These are phyloP conservation scores for Diaperis boleti DNA, from an alignment of 2,888 invertebrate species.

Conservation along the genomic window DNA sequence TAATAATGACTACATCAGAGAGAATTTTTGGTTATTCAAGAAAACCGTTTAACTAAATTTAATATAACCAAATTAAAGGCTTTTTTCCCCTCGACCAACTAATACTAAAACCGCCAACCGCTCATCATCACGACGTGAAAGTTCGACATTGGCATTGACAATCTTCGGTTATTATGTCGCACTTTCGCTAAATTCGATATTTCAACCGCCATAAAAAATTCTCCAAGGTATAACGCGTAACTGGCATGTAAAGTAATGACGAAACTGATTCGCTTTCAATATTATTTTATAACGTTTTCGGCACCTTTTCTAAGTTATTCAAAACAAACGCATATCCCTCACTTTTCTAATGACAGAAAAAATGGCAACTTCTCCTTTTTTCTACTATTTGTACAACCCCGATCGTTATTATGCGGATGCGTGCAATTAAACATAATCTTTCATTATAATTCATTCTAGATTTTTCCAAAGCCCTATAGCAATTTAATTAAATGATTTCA, in stretches of 20 bases:
- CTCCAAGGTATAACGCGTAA: no score
- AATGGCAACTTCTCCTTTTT: background rate
- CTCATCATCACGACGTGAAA: slow-evolving; percentile 13
- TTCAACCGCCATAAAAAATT: background rate
- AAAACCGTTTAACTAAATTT: no score
- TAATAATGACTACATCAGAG: no score
- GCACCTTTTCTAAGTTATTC: no score
- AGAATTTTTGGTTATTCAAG: background rate
- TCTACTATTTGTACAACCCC: background rate
- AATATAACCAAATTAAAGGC: no score
- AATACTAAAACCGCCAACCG: background rate
- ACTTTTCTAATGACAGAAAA: background rate
- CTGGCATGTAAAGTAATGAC: no score
- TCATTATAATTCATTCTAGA: background rate
- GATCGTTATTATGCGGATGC: slow-evolving; percentile 1
- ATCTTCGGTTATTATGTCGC: slow-evolving; percentile 10
- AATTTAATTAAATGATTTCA: slow-evolving; percentile 7
- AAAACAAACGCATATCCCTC: no score
- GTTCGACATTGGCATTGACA: slow-evolving; percentile 15
- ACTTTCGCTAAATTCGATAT: background rate
- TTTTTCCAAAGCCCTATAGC: background rate
- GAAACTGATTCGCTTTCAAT: no score
- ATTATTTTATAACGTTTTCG: no score
- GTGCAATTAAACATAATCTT: background rate
- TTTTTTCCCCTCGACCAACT: background rate